Evolutionary conservation across 2,113 vertebrate genomes (phyloP).

Genomic region (Perccottus glenii): DNA sequence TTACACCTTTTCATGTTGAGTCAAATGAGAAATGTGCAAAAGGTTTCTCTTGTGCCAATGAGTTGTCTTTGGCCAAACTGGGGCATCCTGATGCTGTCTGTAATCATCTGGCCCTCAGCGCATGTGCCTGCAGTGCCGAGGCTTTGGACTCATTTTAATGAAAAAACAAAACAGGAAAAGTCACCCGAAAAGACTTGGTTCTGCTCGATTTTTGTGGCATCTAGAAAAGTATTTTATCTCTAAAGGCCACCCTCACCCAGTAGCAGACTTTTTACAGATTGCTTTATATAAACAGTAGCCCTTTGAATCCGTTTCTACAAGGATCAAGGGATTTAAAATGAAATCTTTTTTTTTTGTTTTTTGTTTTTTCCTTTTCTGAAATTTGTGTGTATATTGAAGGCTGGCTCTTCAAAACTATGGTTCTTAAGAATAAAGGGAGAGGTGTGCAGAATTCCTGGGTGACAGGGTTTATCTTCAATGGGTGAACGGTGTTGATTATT

Average conservation of each 20-base stretch:
- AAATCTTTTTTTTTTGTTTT: constrained; percentile 13
- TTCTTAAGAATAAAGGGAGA: constrained; percentile 22
- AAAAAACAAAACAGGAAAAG: constrained; percentile 39
- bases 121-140: constrained; percentile 62
- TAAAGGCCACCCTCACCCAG: constrained; percentile 53
- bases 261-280: constrained; percentile 67
- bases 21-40: constrained; percentile 29
- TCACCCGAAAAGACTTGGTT: constrained; percentile 52
- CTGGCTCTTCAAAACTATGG: constrained; percentile 73
- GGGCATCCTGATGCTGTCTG: constrained; percentile 56
- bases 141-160: constrained; percentile 64
- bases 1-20: constrained; percentile 37
- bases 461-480: constrained; percentile 10
- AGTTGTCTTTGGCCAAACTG: constrained; percentile 49
- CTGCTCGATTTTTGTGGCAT: constrained; percentile 59
- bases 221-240: constrained; percentile 72
- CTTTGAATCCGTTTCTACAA: constrained; percentile 48
- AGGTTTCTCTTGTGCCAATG: constrained; percentile 33
- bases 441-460: constrained; percentile 38
- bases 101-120: constrained; percentile 63
- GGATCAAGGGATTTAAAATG: constrained; percentile 33
- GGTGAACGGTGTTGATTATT: constrained; percentile 30
- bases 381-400: constrained; percentile 61
- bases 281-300: constrained; percentile 37
- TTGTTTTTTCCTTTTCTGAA: background rate